phyloP scores from a whole-genome alignment of 2,888 invertebrate species.

The Meteorus colon region DNA sequence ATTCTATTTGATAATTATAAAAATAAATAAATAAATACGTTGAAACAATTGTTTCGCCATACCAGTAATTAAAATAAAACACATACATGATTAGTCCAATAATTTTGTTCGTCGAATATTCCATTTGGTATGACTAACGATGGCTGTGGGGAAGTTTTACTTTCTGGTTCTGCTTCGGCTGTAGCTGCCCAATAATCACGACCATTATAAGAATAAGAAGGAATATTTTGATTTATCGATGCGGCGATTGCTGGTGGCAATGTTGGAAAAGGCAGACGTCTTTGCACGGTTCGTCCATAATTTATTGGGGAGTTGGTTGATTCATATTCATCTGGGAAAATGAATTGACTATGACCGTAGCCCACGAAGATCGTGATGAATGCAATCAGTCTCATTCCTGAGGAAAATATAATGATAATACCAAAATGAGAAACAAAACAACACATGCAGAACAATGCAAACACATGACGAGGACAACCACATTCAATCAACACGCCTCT shows the following conservation, averaged over 20 bases:
- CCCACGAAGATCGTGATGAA: background rate
- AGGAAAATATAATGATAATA: background rate
- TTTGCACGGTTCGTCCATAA: conserved; percentile 12
- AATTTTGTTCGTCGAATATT: conserved; percentile 32
- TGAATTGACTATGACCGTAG: conserved; percentile 22
- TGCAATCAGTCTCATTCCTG: conserved; percentile 24
- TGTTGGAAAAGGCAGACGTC: conserved; percentile 30
- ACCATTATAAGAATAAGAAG: background rate
- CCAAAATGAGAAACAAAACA: background rate
- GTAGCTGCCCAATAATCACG: background rate
- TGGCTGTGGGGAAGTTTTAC: background rate
- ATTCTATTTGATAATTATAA: background rate
- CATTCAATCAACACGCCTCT: too few species aligned
- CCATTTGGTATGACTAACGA: background rate
- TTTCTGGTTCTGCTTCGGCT: background rate
- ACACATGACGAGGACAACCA: background rate
- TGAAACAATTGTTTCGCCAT: background rate
- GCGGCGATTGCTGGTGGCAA: background rate
- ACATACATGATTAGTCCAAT: conserved; percentile 52
- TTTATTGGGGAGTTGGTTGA: background rate
- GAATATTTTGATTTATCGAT: conserved; percentile 22
- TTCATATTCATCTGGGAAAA: conserved; percentile 37
- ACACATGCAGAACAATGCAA: background rate
- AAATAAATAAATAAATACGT: background rate
- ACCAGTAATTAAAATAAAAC: background rate